Base-by-base conservation (phyloP, 2,797 vertebrate genomes). In the Cirrhinus mrigala region DNA sequence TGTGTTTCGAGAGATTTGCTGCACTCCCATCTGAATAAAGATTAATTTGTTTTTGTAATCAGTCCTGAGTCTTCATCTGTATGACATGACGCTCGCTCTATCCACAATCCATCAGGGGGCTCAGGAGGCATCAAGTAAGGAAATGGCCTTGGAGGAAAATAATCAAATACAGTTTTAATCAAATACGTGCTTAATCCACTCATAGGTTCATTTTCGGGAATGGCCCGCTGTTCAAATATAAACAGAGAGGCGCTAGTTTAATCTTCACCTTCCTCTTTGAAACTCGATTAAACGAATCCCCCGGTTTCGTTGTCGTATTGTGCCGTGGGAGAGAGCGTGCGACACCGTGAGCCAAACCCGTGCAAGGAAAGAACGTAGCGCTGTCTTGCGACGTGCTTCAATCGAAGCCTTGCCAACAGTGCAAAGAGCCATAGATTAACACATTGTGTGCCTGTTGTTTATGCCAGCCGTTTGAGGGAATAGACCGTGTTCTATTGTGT, bases 11-110 rank as follows among this genome's bases (percentile, higher is more conserved):
- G 87, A 90, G 90, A 90, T 89, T 92, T 90, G 71, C 88, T 29
- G 81, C 76, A 82, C 83, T 92, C 88, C 88, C 89, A 3, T 85
- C 88, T 89, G 90, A 92, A 92, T 91, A 91, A 90, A 91, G 90
- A 92, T 92, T 90, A 85, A 91, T 92, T 92, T 89, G 92, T 91
- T 91, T 92, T 90, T 90, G 88, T 91, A 90, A 89, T 92, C 88
- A 89, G 88, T 88, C 87, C 85, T 48, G 82, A 90, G 90, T 89
- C 85, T 86, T 89, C 83, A 54, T 90, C 88, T 86, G 91, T 85
- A 81, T 79, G 71, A 85, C 68, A 70, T 81, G 40, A 85, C 3
- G 48, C 79, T 76, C 46, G 7, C 84, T 76, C 84, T 79, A 29
- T 27, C 85, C 66, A 52, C 86, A 87, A 90, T 92, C 87, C 86